These are phyloP conservation scores for Eristalis intricaria DNA, from an alignment of 2,888 invertebrate genomes.

Conservation along the genomic window DNA sequence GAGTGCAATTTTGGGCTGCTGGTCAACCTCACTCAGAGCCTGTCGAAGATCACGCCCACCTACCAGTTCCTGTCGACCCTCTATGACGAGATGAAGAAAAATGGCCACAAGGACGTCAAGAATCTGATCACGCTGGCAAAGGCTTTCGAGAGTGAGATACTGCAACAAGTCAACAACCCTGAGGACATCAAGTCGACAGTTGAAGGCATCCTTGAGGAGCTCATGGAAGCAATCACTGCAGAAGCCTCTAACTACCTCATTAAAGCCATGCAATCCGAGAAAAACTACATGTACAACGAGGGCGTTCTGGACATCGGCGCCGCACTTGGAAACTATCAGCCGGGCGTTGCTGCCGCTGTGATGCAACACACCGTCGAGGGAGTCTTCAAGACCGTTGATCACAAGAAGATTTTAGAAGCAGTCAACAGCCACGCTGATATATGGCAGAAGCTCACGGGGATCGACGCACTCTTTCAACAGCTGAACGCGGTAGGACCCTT, in stretches of 20 bases:
- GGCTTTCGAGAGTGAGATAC: background rate
- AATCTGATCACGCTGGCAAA: background rate
- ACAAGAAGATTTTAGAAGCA: background rate
- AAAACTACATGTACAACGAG: background rate
- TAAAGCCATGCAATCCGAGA: background rate
- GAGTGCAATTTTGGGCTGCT: constrained; percentile 4
- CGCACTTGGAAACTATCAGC: background rate
- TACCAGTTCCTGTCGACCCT: constrained; percentile 1
- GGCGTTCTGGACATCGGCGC: background rate
- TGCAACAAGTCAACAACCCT: background rate
- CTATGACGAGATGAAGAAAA: background rate
- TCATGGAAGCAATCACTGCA: background rate
- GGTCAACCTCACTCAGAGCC: background rate
- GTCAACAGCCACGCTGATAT: background rate
- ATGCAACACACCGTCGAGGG: background rate
- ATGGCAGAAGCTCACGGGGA: background rate
- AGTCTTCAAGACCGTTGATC: background rate
- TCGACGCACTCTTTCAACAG: background rate
- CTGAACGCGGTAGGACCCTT: background rate
- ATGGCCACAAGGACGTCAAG: background rate
- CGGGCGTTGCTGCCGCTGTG: background rate
- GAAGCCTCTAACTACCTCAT: background rate
- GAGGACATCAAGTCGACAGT: background rate
- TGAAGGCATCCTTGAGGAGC: background rate
- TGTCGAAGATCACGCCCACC: background rate